Conservation (phyloP, 1,140 invertebrate species). For the Micrasema longulum region DNA sequence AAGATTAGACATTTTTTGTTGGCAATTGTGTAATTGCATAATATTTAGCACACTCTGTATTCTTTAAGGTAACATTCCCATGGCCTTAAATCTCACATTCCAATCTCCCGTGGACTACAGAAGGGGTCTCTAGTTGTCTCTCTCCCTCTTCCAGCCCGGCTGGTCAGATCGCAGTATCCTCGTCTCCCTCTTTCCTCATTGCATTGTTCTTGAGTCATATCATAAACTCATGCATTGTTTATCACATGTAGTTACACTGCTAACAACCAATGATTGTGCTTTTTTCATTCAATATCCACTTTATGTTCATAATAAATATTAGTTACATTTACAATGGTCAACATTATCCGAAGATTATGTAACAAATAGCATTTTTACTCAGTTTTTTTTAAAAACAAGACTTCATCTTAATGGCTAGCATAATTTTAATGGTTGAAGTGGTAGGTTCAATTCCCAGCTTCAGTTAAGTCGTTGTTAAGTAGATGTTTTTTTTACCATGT, state of each 20-base stretch:
- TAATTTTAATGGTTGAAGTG: no score
- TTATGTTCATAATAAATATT: constrained; percentile 17
- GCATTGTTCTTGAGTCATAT: constrained; percentile 35
- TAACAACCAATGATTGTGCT: constrained; percentile 35
- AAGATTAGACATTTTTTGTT: no score
- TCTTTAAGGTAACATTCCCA: constrained; percentile 34
- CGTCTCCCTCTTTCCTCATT: constrained; percentile 27
- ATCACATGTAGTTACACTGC: constrained; percentile 33
- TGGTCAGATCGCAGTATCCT: background rate
- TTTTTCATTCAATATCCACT: constrained; percentile 17
- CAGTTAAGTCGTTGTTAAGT: no score
- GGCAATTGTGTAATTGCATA: constrained; percentile 2
- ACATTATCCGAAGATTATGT: background rate
- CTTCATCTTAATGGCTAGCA: no score
- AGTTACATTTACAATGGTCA: background rate
- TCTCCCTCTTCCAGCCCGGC: background rate
- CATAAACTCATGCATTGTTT: constrained; percentile 40
- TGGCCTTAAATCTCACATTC: constrained; percentile 32
- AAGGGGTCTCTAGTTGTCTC: constrained; percentile 17
- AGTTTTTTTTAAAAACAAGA: no score
- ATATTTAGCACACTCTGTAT: constrained; percentile 35
- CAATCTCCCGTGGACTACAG: constrained; percentile 24
- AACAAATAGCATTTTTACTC: no score
- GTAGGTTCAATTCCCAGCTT: no score
- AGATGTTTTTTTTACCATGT: no score